Evolutionary conservation across 2,888 invertebrate species (phyloP).

Genomic region (Drosophila neonasuta): DNA sequence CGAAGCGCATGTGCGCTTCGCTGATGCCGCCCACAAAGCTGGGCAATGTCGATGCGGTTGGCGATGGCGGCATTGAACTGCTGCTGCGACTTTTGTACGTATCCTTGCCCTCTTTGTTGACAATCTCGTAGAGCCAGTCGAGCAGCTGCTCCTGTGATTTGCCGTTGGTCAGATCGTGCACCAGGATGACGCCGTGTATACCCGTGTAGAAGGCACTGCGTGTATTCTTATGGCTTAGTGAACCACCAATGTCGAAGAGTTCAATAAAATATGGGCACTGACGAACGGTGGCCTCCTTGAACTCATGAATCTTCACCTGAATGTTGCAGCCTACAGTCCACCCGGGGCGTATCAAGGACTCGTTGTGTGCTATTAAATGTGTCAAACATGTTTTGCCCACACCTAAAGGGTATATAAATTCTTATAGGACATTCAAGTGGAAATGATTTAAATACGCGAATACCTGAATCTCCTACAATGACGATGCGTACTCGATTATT

Average conservation of each 20-base stretch:
- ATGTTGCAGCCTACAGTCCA: slow-evolving; percentile 99
- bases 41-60: slow-evolving; percentile 27
- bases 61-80: slow-evolving; percentile 41
- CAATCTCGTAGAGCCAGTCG: slow-evolving; percentile 95
- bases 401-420: slow-evolving; percentile 83
- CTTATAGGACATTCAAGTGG: background rate
- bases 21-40: slow-evolving; percentile 24
- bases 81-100: slow-evolving; percentile 65
- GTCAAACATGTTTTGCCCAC: slow-evolving; percentile 98
- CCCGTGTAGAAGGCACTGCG: slow-evolving; percentile 96
- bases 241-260: slow-evolving; percentile 98
- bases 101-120: slow-evolving; percentile 87
- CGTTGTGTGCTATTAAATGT: slow-evolving; percentile 93
- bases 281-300: slow-evolving; percentile 95
- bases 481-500: slow-evolving; percentile 88
- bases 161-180: slow-evolving; percentile 97
- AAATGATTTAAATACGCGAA: background rate
- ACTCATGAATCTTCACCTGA: slow-evolving; percentile 97
- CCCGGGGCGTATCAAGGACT: slow-evolving; percentile 91
- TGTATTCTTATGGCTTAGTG: slow-evolving; percentile 95
- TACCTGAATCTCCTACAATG: slow-evolving; percentile 95
- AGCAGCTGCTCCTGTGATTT: slow-evolving; percentile 97
- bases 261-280: slow-evolving; percentile 96
- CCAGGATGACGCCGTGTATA: slow-evolving; percentile 96
- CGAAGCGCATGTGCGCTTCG: slow-evolving; percentile 83